These are phyloP conservation scores for Adoxophyes honmai DNA, from an alignment of 1,140 invertebrate genomes.

Conservation along the genomic window DNA sequence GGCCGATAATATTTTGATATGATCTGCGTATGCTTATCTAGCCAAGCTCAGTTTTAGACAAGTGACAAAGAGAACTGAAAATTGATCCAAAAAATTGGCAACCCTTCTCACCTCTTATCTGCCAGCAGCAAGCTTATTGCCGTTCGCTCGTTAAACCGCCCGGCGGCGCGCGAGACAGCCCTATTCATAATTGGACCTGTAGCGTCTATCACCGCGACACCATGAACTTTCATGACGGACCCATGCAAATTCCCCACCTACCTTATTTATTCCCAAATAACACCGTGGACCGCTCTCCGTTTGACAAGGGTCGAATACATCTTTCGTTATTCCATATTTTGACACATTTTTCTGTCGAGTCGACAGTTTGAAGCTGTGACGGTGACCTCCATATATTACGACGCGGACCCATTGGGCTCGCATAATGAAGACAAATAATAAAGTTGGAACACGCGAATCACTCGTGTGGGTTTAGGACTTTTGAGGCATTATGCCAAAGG, in stretches of 20 bases:
- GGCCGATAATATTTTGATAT: too few relatives aligned
- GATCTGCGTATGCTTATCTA: too few relatives aligned
- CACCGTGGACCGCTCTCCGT: constrained; percentile 26
- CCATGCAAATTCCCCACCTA: constrained; percentile 37
- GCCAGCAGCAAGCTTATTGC: too few relatives aligned
- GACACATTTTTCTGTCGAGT: constrained; percentile 34
- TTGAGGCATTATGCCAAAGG: too few relatives aligned
- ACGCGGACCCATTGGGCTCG: constrained; percentile 29
- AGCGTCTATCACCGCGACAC: background rate
- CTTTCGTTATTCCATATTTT: constrained; percentile 46
- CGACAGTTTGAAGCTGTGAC: constrained; percentile 22
- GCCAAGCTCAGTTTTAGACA: too few relatives aligned
- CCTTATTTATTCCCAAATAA: constrained; percentile 50
- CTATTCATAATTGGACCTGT: background rate
- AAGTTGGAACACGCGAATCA: background rate
- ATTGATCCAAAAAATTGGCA: too few relatives aligned
- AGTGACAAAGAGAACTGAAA: too few relatives aligned
- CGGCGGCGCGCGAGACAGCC: too few relatives aligned
- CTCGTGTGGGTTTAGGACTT: constrained; percentile 1
- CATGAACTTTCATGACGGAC: constrained; percentile 23
- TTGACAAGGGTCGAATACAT: constrained; percentile 55
- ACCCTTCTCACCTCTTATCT: too few relatives aligned
- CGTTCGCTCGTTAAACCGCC: too few relatives aligned
- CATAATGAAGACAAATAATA: constrained; percentile 29
- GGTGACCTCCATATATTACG: constrained; percentile 47